Conservation (phyloP, 2,113 vertebrate species). For the Cranoglanis bouderius region DNA sequence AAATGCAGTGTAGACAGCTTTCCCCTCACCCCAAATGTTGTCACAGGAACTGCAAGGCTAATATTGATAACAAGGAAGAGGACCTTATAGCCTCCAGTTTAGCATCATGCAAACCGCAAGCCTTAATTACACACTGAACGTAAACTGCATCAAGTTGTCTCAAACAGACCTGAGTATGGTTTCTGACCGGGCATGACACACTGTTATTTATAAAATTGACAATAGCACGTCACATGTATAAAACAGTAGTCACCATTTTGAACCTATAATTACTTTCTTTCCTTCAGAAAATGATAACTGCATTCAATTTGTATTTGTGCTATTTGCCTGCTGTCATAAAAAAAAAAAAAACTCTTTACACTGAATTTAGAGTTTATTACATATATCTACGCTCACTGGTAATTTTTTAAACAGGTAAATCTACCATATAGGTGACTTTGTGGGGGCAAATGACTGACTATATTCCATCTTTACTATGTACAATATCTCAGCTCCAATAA, state of each 20-base stretch:
- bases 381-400: background rate
- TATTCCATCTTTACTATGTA: background rate
- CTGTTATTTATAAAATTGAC: background rate
- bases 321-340: background rate
- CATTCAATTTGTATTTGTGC: background rate
- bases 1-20: background rate
- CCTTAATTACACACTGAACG: background rate
- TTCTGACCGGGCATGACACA: background rate
- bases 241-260: background rate
- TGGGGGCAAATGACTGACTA: background rate
- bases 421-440: background rate
- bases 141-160: background rate
- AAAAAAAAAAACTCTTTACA: background rate
- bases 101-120: background rate
- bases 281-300: background rate
- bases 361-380: background rate
- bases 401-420: background rate
- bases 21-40: background rate
- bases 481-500: background rate
- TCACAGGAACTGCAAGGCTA: background rate
- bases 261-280: background rate
- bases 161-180: background rate
- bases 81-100: background rate
- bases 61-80: background rate
- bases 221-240: background rate